Evolutionary conservation across 2,113 vertebrate species (phyloP).

Genomic region (Pseudois nayaur): DNA sequence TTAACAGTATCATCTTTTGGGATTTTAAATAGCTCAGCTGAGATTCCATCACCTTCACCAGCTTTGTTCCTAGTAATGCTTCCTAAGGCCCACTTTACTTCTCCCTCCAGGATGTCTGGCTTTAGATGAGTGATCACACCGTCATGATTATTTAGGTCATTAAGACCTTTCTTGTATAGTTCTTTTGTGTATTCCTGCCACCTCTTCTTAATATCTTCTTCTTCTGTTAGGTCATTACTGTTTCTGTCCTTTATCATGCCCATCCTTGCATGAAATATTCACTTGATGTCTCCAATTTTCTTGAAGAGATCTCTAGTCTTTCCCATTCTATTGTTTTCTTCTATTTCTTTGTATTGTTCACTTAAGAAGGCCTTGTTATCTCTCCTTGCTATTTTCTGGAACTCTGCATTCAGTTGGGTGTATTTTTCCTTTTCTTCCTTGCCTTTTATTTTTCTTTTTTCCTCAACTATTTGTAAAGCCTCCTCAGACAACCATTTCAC

Average conservation of each 20-base stretch:
- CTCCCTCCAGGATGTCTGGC: background rate
- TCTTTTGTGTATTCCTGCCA: background rate
- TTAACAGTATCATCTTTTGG: background rate
- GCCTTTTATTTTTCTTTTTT: background rate
- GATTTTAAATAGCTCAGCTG: background rate
- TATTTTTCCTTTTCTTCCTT: background rate
- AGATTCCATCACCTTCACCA: background rate
- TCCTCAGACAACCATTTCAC: background rate
- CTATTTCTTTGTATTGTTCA: background rate
- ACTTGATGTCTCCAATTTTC: background rate
- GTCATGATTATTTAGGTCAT: background rate
- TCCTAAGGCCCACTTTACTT: background rate
- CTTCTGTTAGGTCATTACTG: background rate
- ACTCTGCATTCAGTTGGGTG: background rate
- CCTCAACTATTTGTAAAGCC: background rate
- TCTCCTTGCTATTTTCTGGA: background rate
- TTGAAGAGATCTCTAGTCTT: background rate
- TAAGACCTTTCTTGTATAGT: background rate
- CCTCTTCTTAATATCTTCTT: background rate
- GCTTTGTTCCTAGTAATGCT: background rate
- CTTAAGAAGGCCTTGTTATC: background rate
- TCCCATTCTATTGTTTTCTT: background rate
- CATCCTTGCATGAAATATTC: background rate
- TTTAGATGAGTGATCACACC: background rate
- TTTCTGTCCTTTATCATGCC: background rate